phyloP scores from a whole-genome alignment of 1,140 invertebrate species.

The Orussus abietinus region DNA sequence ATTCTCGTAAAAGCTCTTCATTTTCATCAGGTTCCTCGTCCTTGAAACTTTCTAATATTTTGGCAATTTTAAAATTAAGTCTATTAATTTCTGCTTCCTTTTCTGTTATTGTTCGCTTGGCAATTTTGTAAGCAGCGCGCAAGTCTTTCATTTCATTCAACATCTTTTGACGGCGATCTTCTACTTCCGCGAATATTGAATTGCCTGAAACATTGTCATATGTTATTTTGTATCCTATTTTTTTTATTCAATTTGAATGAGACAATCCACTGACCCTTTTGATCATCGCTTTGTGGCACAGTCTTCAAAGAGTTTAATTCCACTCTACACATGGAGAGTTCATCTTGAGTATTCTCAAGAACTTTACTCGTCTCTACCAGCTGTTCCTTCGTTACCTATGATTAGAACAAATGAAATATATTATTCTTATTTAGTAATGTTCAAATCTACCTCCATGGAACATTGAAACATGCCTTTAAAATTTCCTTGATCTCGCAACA shows the following conservation, averaged over 20 bases:
- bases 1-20: slow-evolving; percentile 27
- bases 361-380: slow-evolving; percentile 23
- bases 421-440: slow-evolving; percentile 8
- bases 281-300: slow-evolving; percentile 19
- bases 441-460: too few relatives aligned
- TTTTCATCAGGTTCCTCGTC: slow-evolving; percentile 26
- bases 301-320: slow-evolving; percentile 30
- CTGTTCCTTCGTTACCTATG: slow-evolving; percentile 19
- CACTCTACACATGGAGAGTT: slow-evolving; percentile 24
- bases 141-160: slow-evolving; percentile 42
- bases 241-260: neutral
- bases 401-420: slow-evolving; percentile 8
- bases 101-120: slow-evolving; percentile 41
- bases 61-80: too few relatives aligned
- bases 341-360: slow-evolving; percentile 27
- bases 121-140: slow-evolving; percentile 43
- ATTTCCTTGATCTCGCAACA: slow-evolving; percentile 16
- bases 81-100: slow-evolving; percentile 47
- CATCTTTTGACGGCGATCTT: slow-evolving; percentile 50
- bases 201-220: slow-evolving; percentile 39
- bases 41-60: slow-evolving; percentile 3
- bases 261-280: too few relatives aligned
- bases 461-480: slow-evolving; percentile 18
- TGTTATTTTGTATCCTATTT: neutral
- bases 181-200: slow-evolving; percentile 56